Percentiles rank a stretch among this genome's conserved stretches.
Evolutionary conservation across 2,888 invertebrate genomes (phyloP).

Genomic region (Nipponacmea schrenckii): DNA sequence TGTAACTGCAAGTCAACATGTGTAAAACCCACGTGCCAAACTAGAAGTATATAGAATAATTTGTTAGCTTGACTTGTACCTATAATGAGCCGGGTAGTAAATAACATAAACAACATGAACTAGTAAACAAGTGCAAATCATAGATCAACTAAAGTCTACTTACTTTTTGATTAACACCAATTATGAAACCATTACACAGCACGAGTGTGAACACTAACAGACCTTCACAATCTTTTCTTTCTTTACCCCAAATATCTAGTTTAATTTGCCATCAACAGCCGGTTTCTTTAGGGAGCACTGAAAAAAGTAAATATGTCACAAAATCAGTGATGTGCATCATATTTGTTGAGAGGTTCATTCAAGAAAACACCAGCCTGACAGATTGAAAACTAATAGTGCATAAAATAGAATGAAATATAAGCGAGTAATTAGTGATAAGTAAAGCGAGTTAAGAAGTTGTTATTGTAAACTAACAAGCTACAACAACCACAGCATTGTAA

Average conservation of each 20-base stretch:
- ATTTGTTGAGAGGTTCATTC: conserved; percentile 2
- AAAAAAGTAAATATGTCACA: not conserved
- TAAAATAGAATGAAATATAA: not conserved
- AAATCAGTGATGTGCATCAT: conserved; percentile 4
- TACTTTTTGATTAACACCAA: conserved; percentile 8
- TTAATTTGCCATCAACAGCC: not conserved
- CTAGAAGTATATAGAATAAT: not conserved
- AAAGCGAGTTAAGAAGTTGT: not conserved
- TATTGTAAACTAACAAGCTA: too few species aligned
- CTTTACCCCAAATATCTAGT: too few species aligned
- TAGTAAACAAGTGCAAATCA: not conserved
- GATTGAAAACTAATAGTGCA: conserved; percentile 7
- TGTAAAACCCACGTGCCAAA: conserved; percentile 5
- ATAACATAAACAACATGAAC: not conserved
- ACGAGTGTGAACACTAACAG: not conserved
- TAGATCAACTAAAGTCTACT: not conserved
- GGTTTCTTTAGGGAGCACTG: not conserved
- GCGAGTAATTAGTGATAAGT: not conserved
- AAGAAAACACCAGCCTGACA: not conserved
- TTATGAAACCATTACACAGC: conserved; percentile 9
- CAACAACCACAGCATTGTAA: too few species aligned
- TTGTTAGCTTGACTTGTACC: conserved; percentile 1
- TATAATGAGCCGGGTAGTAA: not conserved
- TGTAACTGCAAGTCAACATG: not conserved
- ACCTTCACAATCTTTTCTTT: not conserved